phyloP scores from a whole-genome alignment of 2,888 invertebrate genomes.

The Cerastoderma edule region DNA sequence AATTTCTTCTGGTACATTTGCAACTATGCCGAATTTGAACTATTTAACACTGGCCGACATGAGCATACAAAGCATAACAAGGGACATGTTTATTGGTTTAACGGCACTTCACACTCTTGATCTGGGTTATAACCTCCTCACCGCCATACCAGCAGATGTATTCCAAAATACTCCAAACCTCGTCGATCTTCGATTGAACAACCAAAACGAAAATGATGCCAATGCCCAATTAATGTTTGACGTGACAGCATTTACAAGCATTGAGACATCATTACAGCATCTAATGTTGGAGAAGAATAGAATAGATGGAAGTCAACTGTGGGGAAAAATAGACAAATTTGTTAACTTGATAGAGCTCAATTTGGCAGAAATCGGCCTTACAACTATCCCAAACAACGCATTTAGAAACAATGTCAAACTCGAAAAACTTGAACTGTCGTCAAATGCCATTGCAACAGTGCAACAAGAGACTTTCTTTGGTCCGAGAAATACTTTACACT shows the following conservation, averaged over 20 bases:
- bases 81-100: constrained; percentile 68
- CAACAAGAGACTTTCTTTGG: constrained; percentile 71
- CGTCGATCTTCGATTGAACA: constrained; percentile 71
- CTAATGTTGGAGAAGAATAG: constrained; percentile 77
- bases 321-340: constrained; percentile 47
- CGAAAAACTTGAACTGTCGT: constrained; percentile 61
- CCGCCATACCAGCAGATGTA: constrained; percentile 37
- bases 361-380: constrained; percentile 53
- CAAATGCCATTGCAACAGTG: constrained; percentile 64
- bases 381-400: constrained; percentile 66
- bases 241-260: constrained; percentile 64
- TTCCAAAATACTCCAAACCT: constrained; percentile 61
- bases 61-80: constrained; percentile 58
- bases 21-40: constrained; percentile 60
- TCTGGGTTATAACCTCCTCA: constrained; percentile 59
- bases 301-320: constrained; percentile 53
- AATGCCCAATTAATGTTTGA: constrained; percentile 20
- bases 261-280: constrained; percentile 81
- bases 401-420: constrained; percentile 67
- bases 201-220: constrained; percentile 45
- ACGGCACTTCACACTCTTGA: constrained; percentile 58
- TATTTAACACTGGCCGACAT: constrained; percentile 68
- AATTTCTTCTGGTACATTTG: constrained; percentile 65
- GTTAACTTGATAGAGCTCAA: constrained; percentile 52
- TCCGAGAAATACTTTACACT: constrained; percentile 62